These are phyloP conservation scores for Zootoca vivipara DNA, from an alignment of 2,113 vertebrate species.

Conservation along the genomic window DNA sequence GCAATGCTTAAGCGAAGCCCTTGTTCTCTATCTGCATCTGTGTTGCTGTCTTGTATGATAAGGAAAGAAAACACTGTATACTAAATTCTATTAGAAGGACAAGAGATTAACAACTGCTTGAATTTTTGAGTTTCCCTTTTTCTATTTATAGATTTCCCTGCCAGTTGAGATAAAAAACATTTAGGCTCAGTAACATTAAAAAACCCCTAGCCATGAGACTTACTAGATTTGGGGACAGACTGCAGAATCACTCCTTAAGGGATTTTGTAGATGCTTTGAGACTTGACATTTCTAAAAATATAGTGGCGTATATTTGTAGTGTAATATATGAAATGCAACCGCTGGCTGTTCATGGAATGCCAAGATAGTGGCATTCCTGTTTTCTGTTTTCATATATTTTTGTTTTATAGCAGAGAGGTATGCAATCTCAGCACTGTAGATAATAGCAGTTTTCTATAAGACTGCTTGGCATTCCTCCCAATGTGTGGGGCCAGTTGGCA, in stretches of 20 bases:
- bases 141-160: background rate
- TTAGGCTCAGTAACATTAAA: conserved; percentile 17
- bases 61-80: conserved; percentile 1
- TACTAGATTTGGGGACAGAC: background rate
- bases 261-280: background rate
- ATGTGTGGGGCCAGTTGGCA: background rate
- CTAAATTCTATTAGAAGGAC: background rate
- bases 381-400: too few relatives aligned
- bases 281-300: conserved; percentile 19
- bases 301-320: conserved; percentile 12
- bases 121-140: background rate
- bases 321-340: background rate
- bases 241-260: background rate
- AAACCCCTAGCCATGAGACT: background rate
- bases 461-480: background rate
- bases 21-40: background rate
- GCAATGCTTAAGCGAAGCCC: conserved; percentile 19
- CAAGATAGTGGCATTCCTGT: too few relatives aligned
- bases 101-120: background rate
- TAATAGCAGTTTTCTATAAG: background rate
- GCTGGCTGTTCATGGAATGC: background rate
- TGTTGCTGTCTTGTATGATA: background rate
- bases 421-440: background rate
- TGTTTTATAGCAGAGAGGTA: background rate
- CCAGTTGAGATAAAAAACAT: conserved; percentile 24